phyloP scores from a whole-genome alignment of 2,113 vertebrate species.

The Forbesichthys agassizii region DNA sequence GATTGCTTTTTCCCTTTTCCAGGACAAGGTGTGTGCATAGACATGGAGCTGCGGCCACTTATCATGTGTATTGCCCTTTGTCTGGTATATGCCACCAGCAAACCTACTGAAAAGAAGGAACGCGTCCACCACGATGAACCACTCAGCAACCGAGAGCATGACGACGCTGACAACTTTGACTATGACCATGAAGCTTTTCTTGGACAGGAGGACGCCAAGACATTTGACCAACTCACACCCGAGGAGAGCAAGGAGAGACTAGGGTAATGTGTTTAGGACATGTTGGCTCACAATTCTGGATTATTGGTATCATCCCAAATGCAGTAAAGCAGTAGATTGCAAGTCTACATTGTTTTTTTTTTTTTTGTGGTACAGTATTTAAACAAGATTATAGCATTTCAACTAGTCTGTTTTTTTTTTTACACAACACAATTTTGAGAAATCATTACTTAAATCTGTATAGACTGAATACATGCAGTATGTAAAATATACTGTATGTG shows the following conservation, averaged over 20 bases:
- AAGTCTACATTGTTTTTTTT: too few species aligned
- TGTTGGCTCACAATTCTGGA: background rate
- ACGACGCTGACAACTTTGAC: conserved; percentile 89
- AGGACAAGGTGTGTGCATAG: background rate
- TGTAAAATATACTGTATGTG: conserved; percentile 29
- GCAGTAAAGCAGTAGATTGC: too few species aligned
- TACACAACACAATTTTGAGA: too few species aligned
- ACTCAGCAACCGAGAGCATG: conserved; percentile 87
- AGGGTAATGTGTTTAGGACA: conserved; percentile 74
- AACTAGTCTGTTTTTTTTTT: too few species aligned
- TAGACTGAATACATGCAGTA: background rate
- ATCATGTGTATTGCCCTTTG: conserved; percentile 85
- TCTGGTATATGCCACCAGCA: conserved; percentile 82
- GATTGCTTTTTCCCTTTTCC: background rate
- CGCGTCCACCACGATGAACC: conserved; percentile 88
- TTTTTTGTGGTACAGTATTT: too few species aligned
- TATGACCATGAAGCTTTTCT: conserved; percentile 99
- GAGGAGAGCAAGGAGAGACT: conserved; percentile 98
- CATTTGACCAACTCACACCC: conserved; percentile 94
- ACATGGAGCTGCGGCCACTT: conserved; percentile 81
- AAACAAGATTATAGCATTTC: too few species aligned
- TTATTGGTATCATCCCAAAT: background rate
- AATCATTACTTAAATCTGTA: background rate
- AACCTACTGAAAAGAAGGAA: conserved; percentile 95
- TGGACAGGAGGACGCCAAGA: conserved; percentile 93